phyloP scores from a whole-genome alignment of 2,888 invertebrate species.

The Kuschelorhynchus macadamiae region DNA sequence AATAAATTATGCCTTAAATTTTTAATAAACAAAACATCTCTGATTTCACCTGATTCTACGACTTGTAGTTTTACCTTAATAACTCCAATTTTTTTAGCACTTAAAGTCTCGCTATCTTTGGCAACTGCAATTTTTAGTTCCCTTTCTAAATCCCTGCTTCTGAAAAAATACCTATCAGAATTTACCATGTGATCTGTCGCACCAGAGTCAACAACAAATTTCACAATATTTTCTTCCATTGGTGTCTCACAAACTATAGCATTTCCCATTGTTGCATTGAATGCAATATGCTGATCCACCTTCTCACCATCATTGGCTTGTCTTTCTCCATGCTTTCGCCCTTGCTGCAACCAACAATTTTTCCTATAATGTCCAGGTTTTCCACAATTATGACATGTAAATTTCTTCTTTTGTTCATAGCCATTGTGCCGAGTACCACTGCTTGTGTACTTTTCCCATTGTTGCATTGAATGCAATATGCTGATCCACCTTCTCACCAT shows the following conservation, averaged over 20 bases:
- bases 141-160: constrained; percentile 4
- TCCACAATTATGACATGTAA: too few species aligned
- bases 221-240: background rate
- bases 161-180: constrained; percentile 19
- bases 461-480: too few species aligned
- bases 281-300: too few species aligned
- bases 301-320: too few species aligned
- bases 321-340: too few species aligned
- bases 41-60: background rate
- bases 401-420: too few species aligned
- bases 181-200: constrained; percentile 45
- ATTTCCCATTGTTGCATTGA: constrained; percentile 31
- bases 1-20: constrained; percentile 23
- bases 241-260: constrained; percentile 2
- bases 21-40: constrained; percentile 11
- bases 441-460: too few species aligned
- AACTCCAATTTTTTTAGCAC: constrained; percentile 31
- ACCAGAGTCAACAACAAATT: constrained; percentile 27
- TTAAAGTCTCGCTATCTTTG: constrained; percentile 31
- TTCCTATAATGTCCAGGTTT: too few species aligned
- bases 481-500: too few species aligned
- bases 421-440: too few species aligned
- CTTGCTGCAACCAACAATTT: too few species aligned
- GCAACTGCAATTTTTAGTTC: constrained; percentile 34
- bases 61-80: constrained; percentile 15